Base-by-base conservation (phyloP, 2,888 invertebrate species). In the Hermaeophaga mercurialis region DNA sequence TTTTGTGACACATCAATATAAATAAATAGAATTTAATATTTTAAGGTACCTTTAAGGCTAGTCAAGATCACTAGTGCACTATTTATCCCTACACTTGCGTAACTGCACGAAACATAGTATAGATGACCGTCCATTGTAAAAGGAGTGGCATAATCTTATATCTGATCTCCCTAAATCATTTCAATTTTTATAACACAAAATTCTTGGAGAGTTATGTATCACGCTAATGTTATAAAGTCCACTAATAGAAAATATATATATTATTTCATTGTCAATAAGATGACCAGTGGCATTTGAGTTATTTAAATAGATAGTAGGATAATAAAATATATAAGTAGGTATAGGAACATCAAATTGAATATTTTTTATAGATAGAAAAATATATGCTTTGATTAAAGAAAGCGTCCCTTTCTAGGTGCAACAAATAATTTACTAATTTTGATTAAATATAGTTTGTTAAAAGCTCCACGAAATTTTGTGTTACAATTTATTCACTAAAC, bases 51-150 rank as follows among this genome's bases (percentile, higher is more conserved):
- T 61, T 77, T 77, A 77, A 77, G 76, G 76, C 77, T 78, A 78
- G 72, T 75, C 75, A 75, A 76, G 76, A 77, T 77, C 78, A 77
- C 77, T 77, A 78, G 75, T 75, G 73, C 73, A 72, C 73, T 75
- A 75, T 59, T 70, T 65, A 73, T 70, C 71, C 66, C 72, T 73
- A 73, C 70, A 64, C 61, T 58, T 58, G 69, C 67, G 68, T 70
- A 70, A 70, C 68, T 70, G 70, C 70, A 70, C 66, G 68, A 70
- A 69, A 70, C 68, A 70, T 68, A 55, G 61, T 58, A 58, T 54
- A 61, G 58, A 55, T 52, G 43, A 52, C 56, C 56, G 58, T 50
- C 58, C 58, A 54, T 38, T 49, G 47, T 47, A 39, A 59, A 56
- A 50, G 44, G 49, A 62, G 59, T 56, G 59, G 41, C 59, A 56